Evolutionary conservation across 2,797 vertebrate genomes (phyloP), one percentile per base, ranked within the genome.

Genomic region (Spheniscus humboldti): DNA sequence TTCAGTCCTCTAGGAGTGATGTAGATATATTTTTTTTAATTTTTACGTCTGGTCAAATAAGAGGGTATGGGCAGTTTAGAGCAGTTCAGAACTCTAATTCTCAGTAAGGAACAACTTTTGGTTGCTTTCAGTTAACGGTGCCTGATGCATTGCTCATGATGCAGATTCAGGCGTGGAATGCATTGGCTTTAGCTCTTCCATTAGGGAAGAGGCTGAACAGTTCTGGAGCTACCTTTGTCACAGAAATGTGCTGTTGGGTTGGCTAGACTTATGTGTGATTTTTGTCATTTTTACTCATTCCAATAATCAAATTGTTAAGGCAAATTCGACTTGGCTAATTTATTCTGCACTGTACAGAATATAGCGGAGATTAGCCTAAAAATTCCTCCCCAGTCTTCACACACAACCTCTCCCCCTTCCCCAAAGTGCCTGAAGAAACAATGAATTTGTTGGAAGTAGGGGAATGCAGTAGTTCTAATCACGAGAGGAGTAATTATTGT

Each of bases 121-220:
- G 15, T 94, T 95, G 85, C 90, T 95, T 94, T 90, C 86, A 80
- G 63, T 50, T 88, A 47, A n/a, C 30, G 48, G 60, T 88, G 41
- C 12, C n/a, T 55, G 30, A 59, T 55, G 37, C 5, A 5, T 72
- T 62, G 27, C 52, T 80, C 2, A 0, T 71, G 53, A 13, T 81
- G 23, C 17, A 53, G 60, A 35, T 22, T 64, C 45, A 64, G 68
- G 18, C 0, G 0, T 73, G 56, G 59, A 71, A 77, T 71, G 31
- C 23, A 18, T 55, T 93, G n/a, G 50, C 47, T 92, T 83, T 73
- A 79, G 35, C 14, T 86, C 52, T 82, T 88, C 74, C 14, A 7
- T 24, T 55, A 18, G 50, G 68, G 9, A 77, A 78, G 27, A 80
- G 55, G 43, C 27, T 47, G 68, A 77, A 62, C 10, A 55, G 20